Evolutionary conservation across 2,797 vertebrate genomes (phyloP).

Genomic region (Enteromius argenteus): DNA sequence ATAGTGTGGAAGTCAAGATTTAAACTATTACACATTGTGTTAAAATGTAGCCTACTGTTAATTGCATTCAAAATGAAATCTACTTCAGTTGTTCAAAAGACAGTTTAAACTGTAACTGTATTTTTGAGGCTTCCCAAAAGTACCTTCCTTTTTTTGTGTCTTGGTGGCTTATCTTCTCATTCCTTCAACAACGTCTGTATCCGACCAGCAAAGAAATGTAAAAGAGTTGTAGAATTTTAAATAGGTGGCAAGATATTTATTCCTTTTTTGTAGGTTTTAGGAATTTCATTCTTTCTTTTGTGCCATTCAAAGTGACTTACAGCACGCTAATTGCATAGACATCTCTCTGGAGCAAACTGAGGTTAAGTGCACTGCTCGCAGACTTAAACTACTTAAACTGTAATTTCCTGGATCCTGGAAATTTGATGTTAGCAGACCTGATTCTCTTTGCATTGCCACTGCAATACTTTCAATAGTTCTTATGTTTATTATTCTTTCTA

Average conservation of each 20-base stretch:
- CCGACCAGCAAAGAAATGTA: not conserved
- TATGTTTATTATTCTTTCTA: not conserved
- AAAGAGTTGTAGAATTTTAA: not conserved
- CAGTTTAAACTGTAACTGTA: not conserved
- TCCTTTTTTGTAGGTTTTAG: not conserved
- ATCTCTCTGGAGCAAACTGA: not conserved
- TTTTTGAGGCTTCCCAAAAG: not conserved
- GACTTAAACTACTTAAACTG: not conserved
- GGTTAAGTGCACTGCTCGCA: conserved; percentile 14
- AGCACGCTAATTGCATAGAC: not conserved
- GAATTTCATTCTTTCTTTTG: not conserved
- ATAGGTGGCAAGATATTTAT: not conserved
- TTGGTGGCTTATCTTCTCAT: not conserved
- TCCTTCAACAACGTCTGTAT: not conserved
- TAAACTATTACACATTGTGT: not conserved
- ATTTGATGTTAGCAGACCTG: not conserved
- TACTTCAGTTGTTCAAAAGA: not conserved
- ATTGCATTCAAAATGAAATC: not conserved
- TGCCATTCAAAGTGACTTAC: not conserved
- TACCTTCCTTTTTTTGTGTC: not conserved
- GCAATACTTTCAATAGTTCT: not conserved
- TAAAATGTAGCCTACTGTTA: not conserved
- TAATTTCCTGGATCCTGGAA: not conserved
- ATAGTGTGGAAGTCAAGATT: not conserved
- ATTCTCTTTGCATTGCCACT: not conserved